Base-by-base conservation (phyloP, 2,888 invertebrate species). In the Epiperipatus broadwayi region DNA sequence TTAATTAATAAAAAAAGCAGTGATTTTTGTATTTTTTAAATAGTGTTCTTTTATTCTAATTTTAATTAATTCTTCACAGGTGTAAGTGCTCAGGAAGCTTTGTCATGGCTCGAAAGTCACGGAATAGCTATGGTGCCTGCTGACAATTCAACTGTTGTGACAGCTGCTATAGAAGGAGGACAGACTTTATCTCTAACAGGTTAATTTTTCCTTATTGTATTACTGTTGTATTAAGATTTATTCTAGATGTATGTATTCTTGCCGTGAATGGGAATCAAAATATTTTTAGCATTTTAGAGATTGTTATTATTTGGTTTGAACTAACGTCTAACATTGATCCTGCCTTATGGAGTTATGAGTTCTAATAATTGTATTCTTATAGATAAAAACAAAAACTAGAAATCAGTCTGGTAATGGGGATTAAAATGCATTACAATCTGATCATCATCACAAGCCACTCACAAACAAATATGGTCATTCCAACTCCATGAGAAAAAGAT, bases 91-190 rank as follows among this genome's bases (percentile, higher is more conserved):
- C 46, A 56, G 25, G 61, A 59, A 27, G 56, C 60, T 18, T 49
- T 60, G 44, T 70, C 72, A 55, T 65, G 84, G 59, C 65, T 85
- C 42, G 76, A 81, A 55, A 70, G 73, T 48, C 81, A 84, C 60
- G 84, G 83, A 44, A 81, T 84, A 52, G 75, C 79, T 32, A 75
- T 85, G 73, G 69, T 84, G 55, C 76, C 80, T 36, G 67, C 72
- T 16, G 83, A 83, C 56, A 72, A 74, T 48, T 70, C 64, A 59
- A 76, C 63, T 42, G 68, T 77, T 44, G 71, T 83, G 41, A 74
- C 75, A 46, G 74, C 71, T 42, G 83, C 81, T 21, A 69, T 87
- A 56, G 77, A 79, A 62, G 77, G 74, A 58, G 85, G 85, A 1
- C 75, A 83, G 52, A 78, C 78, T 43, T 71, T 85, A 39, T 74